Evolutionary conservation across 2,797 vertebrate species (phyloP).

Genomic region (Selene dorsalis): DNA sequence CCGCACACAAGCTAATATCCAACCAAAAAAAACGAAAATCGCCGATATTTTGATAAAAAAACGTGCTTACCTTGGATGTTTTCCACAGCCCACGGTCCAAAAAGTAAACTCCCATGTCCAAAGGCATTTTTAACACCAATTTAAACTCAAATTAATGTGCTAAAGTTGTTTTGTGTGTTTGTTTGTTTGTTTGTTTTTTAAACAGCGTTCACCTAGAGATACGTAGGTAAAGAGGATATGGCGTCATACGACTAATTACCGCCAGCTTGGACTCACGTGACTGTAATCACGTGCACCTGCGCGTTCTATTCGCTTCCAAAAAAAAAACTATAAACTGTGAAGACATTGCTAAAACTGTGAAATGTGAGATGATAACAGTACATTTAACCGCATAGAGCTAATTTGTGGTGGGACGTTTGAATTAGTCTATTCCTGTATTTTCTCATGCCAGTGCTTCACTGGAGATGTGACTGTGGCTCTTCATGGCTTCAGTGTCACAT

Average conservation of each 20-base stretch:
- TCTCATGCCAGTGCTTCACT: not conserved
- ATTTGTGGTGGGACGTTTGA: not conserved
- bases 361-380: not conserved
- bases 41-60: not conserved
- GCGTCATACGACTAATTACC: not conserved
- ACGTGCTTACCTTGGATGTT: not conserved
- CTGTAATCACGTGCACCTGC: constrained; percentile 6
- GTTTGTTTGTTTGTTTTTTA: too few species aligned
- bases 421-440: not conserved
- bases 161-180: too few species aligned
- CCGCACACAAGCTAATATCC: not conserved
- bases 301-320: not conserved
- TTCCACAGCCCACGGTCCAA: not conserved
- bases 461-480: not conserved
- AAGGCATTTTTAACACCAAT: not conserved
- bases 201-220: not conserved
- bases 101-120: accelerated
- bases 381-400: too few species aligned
- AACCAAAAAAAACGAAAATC: accelerated
- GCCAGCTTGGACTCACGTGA: constrained; percentile 20
- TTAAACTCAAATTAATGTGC: not conserved
- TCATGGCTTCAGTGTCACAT: not conserved
- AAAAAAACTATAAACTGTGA: not conserved
- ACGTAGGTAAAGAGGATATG: not conserved
- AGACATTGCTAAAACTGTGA: not conserved